phyloP scores from a whole-genome alignment of 2,888 invertebrate species.

The Athalia rosae region DNA sequence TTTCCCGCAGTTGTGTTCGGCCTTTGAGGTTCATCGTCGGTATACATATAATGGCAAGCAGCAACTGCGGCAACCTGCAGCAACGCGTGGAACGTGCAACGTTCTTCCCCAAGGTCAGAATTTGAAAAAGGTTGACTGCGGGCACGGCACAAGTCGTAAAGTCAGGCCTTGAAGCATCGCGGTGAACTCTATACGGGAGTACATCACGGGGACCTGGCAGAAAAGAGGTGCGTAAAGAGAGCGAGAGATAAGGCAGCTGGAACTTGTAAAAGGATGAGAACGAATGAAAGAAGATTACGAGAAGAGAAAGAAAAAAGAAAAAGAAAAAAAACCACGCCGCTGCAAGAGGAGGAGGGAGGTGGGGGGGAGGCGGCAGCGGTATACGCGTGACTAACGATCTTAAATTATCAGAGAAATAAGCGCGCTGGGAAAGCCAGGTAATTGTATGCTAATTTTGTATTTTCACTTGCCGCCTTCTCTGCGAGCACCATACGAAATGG shows the following conservation, averaged over 20 bases:
- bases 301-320: not conserved
- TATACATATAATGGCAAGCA: not conserved
- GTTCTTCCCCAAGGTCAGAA: constrained; percentile 11
- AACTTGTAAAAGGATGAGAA: not conserved
- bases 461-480: constrained; percentile 11
- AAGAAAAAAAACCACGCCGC: not conserved
- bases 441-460: constrained; percentile 40
- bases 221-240: too few species aligned
- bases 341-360: not conserved
- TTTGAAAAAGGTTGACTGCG: constrained; percentile 22
- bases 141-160: constrained; percentile 19
- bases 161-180: constrained; percentile 5
- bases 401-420: constrained; percentile 36
- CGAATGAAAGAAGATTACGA: not conserved
- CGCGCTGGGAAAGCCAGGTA: constrained; percentile 31
- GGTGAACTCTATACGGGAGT: not conserved
- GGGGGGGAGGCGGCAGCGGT: not conserved
- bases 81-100: not conserved
- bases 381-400: constrained; percentile 42
- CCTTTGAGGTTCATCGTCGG: too few species aligned
- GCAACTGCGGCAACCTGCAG: not conserved
- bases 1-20: too few species aligned
- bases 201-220: too few species aligned
- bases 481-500: too few species aligned
- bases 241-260: not conserved